Conservation (phyloP, 2,888 invertebrate species). For the Pollenia angustigena region DNA sequence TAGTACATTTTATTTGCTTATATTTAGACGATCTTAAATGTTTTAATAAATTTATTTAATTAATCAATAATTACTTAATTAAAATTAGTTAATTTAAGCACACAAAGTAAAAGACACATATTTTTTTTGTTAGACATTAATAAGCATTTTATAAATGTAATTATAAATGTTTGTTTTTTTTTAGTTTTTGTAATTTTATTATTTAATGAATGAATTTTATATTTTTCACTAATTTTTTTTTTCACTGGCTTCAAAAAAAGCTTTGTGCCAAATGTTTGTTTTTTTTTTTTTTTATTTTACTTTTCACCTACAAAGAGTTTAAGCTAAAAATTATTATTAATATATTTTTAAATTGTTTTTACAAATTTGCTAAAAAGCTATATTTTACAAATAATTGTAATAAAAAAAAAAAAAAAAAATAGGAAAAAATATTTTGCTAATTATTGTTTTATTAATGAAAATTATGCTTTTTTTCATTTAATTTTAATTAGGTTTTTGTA, state of each 20-base stretch:
- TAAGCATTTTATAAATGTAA: slow-evolving; percentile 70
- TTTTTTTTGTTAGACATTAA: slow-evolving; percentile 73
- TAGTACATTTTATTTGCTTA: slow-evolving; percentile 67
- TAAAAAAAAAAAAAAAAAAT: background rate
- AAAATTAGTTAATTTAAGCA: slow-evolving; percentile 71
- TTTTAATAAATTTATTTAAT: slow-evolving; percentile 62
- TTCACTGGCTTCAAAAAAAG: slow-evolving; percentile 67
- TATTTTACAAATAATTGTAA: slow-evolving; percentile 32
- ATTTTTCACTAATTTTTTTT: slow-evolving; percentile 45
- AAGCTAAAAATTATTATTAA: slow-evolving; percentile 61
- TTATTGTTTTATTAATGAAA: slow-evolving; percentile 42
- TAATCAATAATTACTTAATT: slow-evolving; percentile 68
- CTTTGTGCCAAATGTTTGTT: slow-evolving; percentile 66
- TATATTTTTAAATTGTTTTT: slow-evolving; percentile 25
- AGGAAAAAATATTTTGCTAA: slow-evolving; percentile 55
- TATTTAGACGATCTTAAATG: slow-evolving; percentile 71
- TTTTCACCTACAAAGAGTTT: slow-evolving; percentile 64
- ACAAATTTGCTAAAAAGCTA: slow-evolving; percentile 71
- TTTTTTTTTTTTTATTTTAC: slow-evolving; percentile 9
- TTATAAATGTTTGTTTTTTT: slow-evolving; percentile 28
- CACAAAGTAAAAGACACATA: slow-evolving; percentile 73
- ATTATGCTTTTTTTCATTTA: slow-evolving; percentile 18
- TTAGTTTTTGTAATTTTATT: slow-evolving; percentile 23
- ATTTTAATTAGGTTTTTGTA: no score
- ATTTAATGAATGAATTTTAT: slow-evolving; percentile 35